These are phyloP conservation scores for Ptilorrhoa leucosticta DNA, from an alignment of 2,113 vertebrate species.

Conservation along the genomic window DNA sequence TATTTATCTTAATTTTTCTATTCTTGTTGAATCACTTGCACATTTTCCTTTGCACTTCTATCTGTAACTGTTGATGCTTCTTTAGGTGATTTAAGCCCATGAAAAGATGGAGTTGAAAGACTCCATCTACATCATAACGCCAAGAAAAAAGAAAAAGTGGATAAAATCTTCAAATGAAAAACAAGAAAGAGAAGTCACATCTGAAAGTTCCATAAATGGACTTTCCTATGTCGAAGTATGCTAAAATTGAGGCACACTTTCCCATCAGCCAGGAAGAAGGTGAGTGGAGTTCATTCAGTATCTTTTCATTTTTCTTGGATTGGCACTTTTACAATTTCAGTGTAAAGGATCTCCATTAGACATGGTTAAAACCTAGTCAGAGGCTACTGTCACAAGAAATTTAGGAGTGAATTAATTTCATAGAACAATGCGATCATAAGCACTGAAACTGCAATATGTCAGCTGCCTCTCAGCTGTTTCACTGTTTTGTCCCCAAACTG, in stretches of 20 bases:
- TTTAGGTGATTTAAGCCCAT: background rate
- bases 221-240: background rate
- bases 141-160: background rate
- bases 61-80: background rate
- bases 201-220: background rate
- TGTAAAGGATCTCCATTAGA: background rate
- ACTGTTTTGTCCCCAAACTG: background rate
- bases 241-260: fast-evolving
- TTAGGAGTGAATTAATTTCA: background rate
- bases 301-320: background rate
- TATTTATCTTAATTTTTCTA: background rate
- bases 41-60: background rate
- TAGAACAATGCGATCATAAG: background rate
- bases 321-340: background rate
- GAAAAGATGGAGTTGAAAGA: background rate
- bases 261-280: background rate
- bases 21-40: background rate
- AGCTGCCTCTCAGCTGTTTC: background rate
- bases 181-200: background rate
- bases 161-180: background rate
- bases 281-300: background rate
- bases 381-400: background rate
- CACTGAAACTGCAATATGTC: background rate
- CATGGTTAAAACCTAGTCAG: background rate
- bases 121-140: background rate